phyloP scores from a whole-genome alignment of 2,888 invertebrate species.

The Drosophila nigritarsus region DNA sequence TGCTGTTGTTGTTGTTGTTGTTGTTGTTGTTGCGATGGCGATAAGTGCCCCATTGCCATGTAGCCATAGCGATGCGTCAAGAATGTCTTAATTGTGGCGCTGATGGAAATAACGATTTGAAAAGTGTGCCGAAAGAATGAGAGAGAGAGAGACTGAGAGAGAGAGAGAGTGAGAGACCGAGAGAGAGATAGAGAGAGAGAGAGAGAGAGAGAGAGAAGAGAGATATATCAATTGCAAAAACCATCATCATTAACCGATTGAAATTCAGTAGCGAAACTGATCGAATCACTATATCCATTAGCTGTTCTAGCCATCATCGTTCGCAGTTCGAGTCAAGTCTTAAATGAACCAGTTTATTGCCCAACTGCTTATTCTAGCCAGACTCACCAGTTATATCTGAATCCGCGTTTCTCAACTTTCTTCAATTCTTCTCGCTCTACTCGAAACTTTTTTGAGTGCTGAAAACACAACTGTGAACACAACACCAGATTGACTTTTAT shows the following conservation, averaged over 20 bases:
- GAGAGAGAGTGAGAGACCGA: too few relatives aligned
- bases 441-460: too few relatives aligned
- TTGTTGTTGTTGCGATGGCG: conserved; percentile 39
- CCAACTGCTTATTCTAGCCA: neutral
- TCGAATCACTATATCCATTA: neutral
- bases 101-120: conserved; percentile 35
- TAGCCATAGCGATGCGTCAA: conserved; percentile 30
- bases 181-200: neutral
- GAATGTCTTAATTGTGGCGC: conserved; percentile 33
- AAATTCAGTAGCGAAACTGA: neutral
- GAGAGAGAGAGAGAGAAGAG: neutral
- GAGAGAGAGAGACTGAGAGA: neutral
- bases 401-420: too few relatives aligned
- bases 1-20: neutral
- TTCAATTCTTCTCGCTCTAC: too few relatives aligned
- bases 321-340: too few relatives aligned
- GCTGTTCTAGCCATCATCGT: neutral
- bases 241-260: neutral
- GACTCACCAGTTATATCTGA: neutral
- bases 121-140: conserved; percentile 9
- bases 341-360: neutral
- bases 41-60: conserved; percentile 37
- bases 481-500: too few relatives aligned
- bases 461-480: too few relatives aligned
- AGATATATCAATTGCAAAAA: neutral